Evolutionary conservation across 2,113 vertebrate genomes (phyloP).

Genomic region (Marcusenius ussheri): DNA sequence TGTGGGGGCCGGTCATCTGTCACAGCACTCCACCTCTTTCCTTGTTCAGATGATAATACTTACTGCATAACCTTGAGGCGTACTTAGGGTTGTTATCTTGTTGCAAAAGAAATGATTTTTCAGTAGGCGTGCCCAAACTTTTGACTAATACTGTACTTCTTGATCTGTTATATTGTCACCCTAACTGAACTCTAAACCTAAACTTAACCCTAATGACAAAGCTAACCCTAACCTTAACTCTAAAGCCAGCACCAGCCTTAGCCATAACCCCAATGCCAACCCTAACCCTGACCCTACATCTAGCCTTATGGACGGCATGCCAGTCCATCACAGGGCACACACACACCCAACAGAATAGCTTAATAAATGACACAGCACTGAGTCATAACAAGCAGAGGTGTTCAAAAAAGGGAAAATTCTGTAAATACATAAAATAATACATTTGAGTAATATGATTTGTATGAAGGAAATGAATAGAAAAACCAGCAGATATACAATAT

Average conservation of each 20-base stretch:
- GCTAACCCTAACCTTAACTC: neutral
- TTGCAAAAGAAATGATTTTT: neutral
- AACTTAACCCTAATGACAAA: neutral
- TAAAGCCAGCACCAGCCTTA: neutral
- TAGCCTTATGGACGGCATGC: neutral
- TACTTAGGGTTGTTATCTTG: neutral
- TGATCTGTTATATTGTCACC: neutral
- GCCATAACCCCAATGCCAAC: neutral
- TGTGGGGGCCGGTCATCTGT: neutral
- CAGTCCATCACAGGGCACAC: neutral
- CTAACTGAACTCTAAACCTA: neutral
- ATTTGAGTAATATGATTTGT: neutral
- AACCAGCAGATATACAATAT: neutral
- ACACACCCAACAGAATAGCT: neutral
- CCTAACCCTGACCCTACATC: neutral
- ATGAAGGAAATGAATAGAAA: neutral
- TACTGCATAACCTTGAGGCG: neutral
- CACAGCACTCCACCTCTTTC: neutral
- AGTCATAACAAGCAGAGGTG: neutral
- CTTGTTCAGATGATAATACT: neutral
- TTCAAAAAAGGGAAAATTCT: neutral
- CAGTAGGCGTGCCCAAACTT: neutral
- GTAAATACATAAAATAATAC: neutral
- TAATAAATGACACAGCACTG: neutral
- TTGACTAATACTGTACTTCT: neutral